Base-by-base conservation (phyloP, 2,888 invertebrate species). In the Ashinkailepas kermadecensis region DNA sequence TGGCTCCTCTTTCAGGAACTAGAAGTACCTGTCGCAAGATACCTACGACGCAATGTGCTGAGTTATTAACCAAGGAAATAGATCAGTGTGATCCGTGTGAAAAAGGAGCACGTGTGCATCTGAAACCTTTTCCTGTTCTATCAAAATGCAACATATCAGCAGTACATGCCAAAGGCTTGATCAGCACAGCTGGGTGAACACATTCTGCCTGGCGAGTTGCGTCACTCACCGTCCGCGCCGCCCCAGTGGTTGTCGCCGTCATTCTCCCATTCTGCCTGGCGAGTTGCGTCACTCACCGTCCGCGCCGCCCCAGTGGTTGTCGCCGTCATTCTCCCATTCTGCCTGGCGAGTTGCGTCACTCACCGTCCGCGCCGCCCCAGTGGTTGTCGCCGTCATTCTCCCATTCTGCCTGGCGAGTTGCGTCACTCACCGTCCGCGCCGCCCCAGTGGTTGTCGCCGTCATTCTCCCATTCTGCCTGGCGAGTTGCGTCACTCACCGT, bases 321-420 rank as follows among this genome's bases (percentile, higher is more conserved):
- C 74, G 54, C 54, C 74, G 74, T 23, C 56, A 21, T 74, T 56
- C 74, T 54, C 74, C 74, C 74, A 74, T n/a, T n/a, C n/a, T n/a
- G n/a, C n/a, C n/a, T n/a, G n/a, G n/a, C n/a, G n/a, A 58, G 10
- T 58, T 11, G 9, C n/a, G 23, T 7, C 54, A 74, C 74, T 74
- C 74, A 74, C 74, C 74, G 74, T 74, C 74, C 1, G 15, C 9
- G 54, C 74, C 74, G 74, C 13, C 13, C 74, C 74, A 74, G 74
- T 74, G 74, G 21, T 18, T 54, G 54, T 74, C 74, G 54, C 54
- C 74, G 74, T 23, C 56, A 21, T 74, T 56, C 74, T 54, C 74
- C 74, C 74, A 74, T n/a, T n/a, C n/a, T n/a, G n/a, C n/a, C n/a
- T n/a, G n/a, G n/a, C n/a, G n/a, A 58, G 10, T 58, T 11, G 9